Evolutionary conservation across 1,140 invertebrate genomes (phyloP).

Genomic region (Bombyx mandarina): DNA sequence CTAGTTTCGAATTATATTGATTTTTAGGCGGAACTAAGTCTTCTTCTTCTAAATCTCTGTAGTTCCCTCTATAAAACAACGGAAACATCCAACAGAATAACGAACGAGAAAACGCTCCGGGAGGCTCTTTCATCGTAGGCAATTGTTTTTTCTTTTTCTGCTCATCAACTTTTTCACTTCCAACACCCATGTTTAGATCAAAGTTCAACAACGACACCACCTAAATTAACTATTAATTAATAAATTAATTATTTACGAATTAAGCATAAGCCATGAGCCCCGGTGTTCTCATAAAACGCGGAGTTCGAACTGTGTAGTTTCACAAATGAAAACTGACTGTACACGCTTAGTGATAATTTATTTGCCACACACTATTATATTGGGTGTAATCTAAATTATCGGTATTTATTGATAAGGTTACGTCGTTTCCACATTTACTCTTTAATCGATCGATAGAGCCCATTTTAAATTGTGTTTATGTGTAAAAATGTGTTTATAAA

Average conservation of each 20-base stretch:
- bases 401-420: no score
- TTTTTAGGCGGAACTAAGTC: conserved; percentile 76
- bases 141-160: conserved; percentile 13
- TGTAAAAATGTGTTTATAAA: no score
- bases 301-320: not conserved
- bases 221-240: no score
- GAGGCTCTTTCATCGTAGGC: conserved; percentile 25
- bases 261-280: no score
- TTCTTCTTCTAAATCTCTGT: conserved; percentile 75
- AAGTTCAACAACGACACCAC: not conserved
- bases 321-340: conserved; percentile 2
- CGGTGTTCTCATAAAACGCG: not conserved
- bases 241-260: no score
- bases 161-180: conserved; percentile 8
- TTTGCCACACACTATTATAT: conserved; percentile 5
- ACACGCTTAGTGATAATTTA: conserved; percentile 4
- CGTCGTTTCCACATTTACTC: no score
- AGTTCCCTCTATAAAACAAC: conserved; percentile 75
- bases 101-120: conserved; percentile 38
- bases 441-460: no score
- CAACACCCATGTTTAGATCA: conserved; percentile 6
- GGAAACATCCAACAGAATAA: conserved; percentile 75
- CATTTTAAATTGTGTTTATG: no score
- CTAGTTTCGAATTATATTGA: conserved; percentile 66
- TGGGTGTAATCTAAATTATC: no score